Base-by-base conservation (phyloP, 2,113 vertebrate species). In the Parus major region DNA sequence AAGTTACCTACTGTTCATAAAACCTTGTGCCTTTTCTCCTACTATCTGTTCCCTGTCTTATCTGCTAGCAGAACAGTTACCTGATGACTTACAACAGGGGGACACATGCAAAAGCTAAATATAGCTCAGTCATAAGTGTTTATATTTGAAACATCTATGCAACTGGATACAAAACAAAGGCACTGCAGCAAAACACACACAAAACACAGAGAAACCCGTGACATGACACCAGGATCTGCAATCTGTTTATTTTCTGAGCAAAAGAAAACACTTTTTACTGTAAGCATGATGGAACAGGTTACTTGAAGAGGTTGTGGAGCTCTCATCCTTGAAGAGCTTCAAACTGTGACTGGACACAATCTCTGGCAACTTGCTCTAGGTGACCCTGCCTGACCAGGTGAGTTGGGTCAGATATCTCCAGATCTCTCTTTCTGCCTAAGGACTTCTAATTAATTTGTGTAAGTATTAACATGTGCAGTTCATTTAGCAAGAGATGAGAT, bases 101-200 rank as follows among this genome's bases (percentile, higher is more conserved):
- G 8, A 66, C 49, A 24, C 47, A 52, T 20, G 46, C 29, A 55
- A 86, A 80, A 90, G 14, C 76, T 93, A 93, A 94, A 93, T 90
- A 81, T 81, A 94, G 44, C 19, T 86, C 42, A 57, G 75, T 73
- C 42, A 42, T 55, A 73, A 73, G 39, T 92, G 76, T 96, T 96
- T 90, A 1, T 55, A 81, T 63, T 93, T 86, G 42, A 94, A 96
- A 94, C 94, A 95, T 41, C 52, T 86, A 39, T 82, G 65, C 76
- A 81, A 20, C 60, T 92, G 88, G 64, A 90, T 90, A 93, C 91
- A 90, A 95, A 97, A 96, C 76, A 96, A 86, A 86, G 64, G 27
- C 36, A 44, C 49, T 57, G 50, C 68, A 78, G 72, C 64, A 80
- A 90, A 88, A 66, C 60, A 64, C 52, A 94, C 85, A 90, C 63